Evolutionary conservation across 2,797 vertebrate genomes (phyloP).

Genomic region (Myotis vivesi): DNA sequence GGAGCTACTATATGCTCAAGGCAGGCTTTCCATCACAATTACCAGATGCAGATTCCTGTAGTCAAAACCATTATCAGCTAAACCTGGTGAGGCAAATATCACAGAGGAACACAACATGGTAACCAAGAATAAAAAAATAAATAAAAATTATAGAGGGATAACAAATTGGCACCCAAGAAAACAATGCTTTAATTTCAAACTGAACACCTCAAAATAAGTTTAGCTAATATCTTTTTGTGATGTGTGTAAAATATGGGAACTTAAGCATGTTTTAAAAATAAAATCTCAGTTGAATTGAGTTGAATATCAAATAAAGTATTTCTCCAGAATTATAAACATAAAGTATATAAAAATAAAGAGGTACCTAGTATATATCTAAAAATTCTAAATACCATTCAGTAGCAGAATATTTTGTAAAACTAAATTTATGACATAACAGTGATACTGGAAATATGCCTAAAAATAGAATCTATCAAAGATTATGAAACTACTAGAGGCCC

Average conservation of each 20-base stretch:
- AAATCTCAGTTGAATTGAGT: conserved; percentile 19
- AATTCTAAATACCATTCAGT: not conserved
- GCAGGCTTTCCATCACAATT: not conserved
- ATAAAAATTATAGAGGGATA: not conserved
- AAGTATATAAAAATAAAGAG: not conserved
- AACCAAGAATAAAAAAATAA: not conserved
- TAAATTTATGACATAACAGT: not conserved
- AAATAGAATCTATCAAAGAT: not conserved
- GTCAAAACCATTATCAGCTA: not conserved
- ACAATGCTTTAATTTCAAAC: not conserved
- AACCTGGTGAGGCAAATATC: not conserved
- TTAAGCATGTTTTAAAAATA: conserved; percentile 42
- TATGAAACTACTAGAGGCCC: not conserved
- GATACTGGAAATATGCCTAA: not conserved
- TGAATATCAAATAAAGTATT: conserved; percentile 34
- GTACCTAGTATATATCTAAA: not conserved
- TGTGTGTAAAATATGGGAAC: not conserved
- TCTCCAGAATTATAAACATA: not conserved
- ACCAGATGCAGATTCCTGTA: rapidly evolving
- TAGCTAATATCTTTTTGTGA: not conserved
- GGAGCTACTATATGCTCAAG: not conserved
- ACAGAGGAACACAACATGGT: not conserved
- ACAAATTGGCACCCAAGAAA: not conserved
- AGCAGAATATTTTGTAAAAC: conserved; percentile 31
- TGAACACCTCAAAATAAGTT: conserved; percentile 6